Evolutionary conservation across 2,797 vertebrate genomes (phyloP), one percentile per base, ranked within the genome.

Genomic region (Onychomys leucogaster): DNA sequence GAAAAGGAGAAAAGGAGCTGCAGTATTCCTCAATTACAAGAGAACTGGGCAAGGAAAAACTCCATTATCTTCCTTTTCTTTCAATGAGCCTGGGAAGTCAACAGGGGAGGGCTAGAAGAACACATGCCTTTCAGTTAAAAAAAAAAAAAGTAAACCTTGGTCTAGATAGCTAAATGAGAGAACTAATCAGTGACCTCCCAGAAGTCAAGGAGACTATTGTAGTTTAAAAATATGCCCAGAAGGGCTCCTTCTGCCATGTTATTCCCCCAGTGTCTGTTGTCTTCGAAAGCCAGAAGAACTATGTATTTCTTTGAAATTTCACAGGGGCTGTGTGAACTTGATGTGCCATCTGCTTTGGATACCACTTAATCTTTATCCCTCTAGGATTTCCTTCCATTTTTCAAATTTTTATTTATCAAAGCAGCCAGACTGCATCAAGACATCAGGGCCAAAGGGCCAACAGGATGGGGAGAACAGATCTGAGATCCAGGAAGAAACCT

Each of bases 21-120:
- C 95, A 90, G 91, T 93, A 69, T 94, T 96, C 97, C 98, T 96
- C 92, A 98, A 78, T 97, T 86, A 95, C 88, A 90, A 94, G 96
- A 85, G 84, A 94, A 63, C 86, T 94, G 61, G 49, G 67, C 41
- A 23, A 95, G 95, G 85, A 95, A 94, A 81, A 90, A 63, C 82
- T 96, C n/a, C 34, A 91, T 96, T 96, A 87, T 96, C 81, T 98
- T 96, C 57, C 93, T 77, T 97, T 97, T 23, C 57, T 93, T 71
- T 77, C 96, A 32, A 10, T 34, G 78, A 95, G 88, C 93, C 94
- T 88, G 83, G n/a, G 75, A 95, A 93, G 73, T 46, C 89, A 87
- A 91, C 95, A 88, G 81, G 41, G 27, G 13, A 85, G 43, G 11
- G 21, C 61, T 96, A 76, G 71, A 96, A 91, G n/a, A 96, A 89